Base-by-base conservation (phyloP, 1,140 invertebrate species). In the Achatina immaculata region DNA sequence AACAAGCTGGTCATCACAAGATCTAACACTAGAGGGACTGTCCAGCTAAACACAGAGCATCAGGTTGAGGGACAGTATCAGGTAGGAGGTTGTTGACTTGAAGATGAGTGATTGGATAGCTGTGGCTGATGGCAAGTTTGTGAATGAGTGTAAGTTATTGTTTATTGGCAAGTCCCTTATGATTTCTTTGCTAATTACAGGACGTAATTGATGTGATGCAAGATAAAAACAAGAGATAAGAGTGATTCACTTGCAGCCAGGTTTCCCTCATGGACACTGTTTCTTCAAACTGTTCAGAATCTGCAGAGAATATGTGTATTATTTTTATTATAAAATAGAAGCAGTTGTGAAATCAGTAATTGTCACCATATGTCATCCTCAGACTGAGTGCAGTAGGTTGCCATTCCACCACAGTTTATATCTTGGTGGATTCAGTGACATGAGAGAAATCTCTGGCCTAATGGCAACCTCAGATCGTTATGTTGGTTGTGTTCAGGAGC, bases 311-410 rank as follows among this genome's bases (percentile, higher is more conserved):
- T n/a, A n/a, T n/a, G n/a, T n/a, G n/a, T n/a, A n/a, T n/a, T n/a
- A n/a, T n/a, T n/a, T n/a, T n/a, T n/a, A n/a, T n/a, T n/a, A n/a
- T n/a, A n/a, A n/a, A n/a, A n/a, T n/a, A n/a, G n/a, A n/a, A n/a
- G n/a, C n/a, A n/a, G n/a, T n/a, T n/a, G n/a, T n/a, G n/a, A n/a
- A n/a, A n/a, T n/a, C n/a, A n/a, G n/a, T n/a, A n/a, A n/a, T n/a
- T n/a, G n/a, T n/a, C n/a, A n/a, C n/a, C n/a, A n/a, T n/a, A n/a
- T 81, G 80, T 24, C 45, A 55, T 74, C 93, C 92, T 9, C 92
- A 97, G 96, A 97, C 97, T 55, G 93, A 98, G 24, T 98, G 98
- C 91, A 97, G 96, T 0, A 94, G 96, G 51, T 98, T 98, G 87
- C 98, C 97, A 0, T 97, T 98, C 92, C 93, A 96, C 21, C 95